Evolutionary conservation across 2,888 invertebrate genomes (phyloP).

Genomic region (Pocota personata): DNA sequence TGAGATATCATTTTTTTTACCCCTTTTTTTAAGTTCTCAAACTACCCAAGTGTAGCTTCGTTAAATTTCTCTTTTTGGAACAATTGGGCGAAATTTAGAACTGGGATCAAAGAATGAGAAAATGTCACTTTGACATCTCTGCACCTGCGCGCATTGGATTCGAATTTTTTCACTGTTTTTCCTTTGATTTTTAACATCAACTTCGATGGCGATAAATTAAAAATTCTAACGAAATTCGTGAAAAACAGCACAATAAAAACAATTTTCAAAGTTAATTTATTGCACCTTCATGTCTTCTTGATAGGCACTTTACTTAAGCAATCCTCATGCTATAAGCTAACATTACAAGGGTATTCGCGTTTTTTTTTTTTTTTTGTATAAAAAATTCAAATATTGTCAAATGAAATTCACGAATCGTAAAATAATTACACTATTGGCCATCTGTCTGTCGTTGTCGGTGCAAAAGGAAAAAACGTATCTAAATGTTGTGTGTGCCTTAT

Average conservation of each 20-base stretch:
- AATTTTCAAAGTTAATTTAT: constrained; percentile 56
- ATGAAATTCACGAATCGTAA: constrained; percentile 66
- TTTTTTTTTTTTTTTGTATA: not conserved
- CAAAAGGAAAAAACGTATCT: constrained; percentile 43
- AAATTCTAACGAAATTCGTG: constrained; percentile 45
- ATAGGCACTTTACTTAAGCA: constrained; percentile 16
- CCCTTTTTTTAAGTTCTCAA: not conserved
- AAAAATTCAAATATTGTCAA: constrained; percentile 66
- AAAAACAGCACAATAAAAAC: constrained; percentile 13
- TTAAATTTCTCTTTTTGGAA: constrained; percentile 10
- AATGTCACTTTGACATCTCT: constrained; percentile 53
- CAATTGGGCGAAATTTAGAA: not conserved
- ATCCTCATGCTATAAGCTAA: not conserved
- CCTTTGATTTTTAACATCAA: not conserved
- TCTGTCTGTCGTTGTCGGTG: constrained; percentile 52
- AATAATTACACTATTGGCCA: constrained; percentile 67
- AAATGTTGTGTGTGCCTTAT: constrained; percentile 55
- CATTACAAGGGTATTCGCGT: constrained; percentile 36
- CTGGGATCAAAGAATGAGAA: not conserved
- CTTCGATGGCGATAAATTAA: constrained; percentile 40
- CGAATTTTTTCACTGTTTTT: not conserved
- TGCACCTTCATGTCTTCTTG: constrained; percentile 54
- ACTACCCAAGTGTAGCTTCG: not conserved
- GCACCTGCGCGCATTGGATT: constrained; percentile 54
- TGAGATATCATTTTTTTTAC: not conserved